Conservation (phyloP, 2,113 vertebrate species). For the Rhabdomys dilectus region DNA sequence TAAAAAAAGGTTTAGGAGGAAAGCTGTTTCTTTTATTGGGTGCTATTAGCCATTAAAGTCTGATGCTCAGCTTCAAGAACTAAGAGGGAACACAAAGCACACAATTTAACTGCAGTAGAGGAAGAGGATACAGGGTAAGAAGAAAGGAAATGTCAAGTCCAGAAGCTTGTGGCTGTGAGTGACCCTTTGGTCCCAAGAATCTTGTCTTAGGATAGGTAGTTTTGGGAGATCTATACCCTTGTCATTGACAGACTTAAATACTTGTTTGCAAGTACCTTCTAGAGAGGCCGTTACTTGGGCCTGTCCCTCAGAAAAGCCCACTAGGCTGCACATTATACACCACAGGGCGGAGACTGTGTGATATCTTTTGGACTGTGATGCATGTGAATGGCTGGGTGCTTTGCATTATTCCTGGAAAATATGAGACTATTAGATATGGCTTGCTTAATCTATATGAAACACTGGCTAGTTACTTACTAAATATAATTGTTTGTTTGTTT, state of each 20-base stretch:
- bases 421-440: neutral
- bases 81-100: neutral
- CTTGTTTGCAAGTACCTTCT: neutral
- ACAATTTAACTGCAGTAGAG: neutral
- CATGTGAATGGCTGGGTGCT: neutral
- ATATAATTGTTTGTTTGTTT: conserved; percentile 40
- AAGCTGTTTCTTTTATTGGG: neutral
- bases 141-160: neutral
- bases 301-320: neutral
- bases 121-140: neutral
- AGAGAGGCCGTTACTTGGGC: neutral
- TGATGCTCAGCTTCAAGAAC: neutral
- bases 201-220: neutral
- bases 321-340: neutral
- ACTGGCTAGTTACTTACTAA: neutral
- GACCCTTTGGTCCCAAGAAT: neutral
- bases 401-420: neutral
- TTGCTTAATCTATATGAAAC: neutral
- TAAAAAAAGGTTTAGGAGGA: neutral
- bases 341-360: neutral
- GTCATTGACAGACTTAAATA: neutral
- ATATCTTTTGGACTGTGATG: neutral
- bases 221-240: neutral
- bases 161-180: neutral
- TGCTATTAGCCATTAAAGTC: neutral